Evolutionary conservation across 2,797 vertebrate genomes (phyloP), one percentile per base, ranked within the genome.

Genomic region (Muraenolepis orangiensis): DNA sequence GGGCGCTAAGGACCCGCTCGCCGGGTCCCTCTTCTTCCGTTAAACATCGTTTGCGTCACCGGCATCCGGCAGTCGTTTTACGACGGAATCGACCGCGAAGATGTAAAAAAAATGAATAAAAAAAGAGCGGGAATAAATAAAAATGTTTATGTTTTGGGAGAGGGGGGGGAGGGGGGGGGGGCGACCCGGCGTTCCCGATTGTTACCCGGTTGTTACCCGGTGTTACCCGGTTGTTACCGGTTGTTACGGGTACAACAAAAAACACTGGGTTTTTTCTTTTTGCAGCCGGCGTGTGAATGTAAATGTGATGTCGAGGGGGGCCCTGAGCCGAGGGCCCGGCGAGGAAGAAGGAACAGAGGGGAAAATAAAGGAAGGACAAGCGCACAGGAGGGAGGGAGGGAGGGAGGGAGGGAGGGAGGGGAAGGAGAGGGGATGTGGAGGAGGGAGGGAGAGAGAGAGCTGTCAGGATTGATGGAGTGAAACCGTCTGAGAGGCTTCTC

Each of bases 401-500:
- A 86, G 87, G 87, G 90, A 90, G 87, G 87, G 83, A 85, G 87
- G n/a, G n/a, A n/a, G 84, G 81, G 81, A 72, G 77, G 79, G 74
- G 80, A 76, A 77, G 82, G 78, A 83, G 88, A n/a, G n/a, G n/a
- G 85, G 90, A 88, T 84, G 81, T 85, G 89, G 87, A 88, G 85
- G 87, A 87, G 90, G 90, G 87, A 87, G 83, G 84, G 87, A 86
- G 87, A 87, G 90, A 90, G 87, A 87, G 83, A 85, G 87, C 89
- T 87, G 87, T 89, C 88, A 88, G 88, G 87, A 89, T 88, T 92
- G 91, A 92, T 90, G 86, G 89, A 92, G 87, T 86, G 89, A 88
- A 87, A 90, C 78, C 72, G 79, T 84, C 85, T 83, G 87, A 89
- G 87, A 87, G 88, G 87, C 85, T 89, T 78, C 85, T 85, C 83